Percentiles rank a stretch among this genome's conserved stretches.
Conservation (phyloP, 2,888 invertebrate genomes). For the Sclerodermus sp. region DNA sequence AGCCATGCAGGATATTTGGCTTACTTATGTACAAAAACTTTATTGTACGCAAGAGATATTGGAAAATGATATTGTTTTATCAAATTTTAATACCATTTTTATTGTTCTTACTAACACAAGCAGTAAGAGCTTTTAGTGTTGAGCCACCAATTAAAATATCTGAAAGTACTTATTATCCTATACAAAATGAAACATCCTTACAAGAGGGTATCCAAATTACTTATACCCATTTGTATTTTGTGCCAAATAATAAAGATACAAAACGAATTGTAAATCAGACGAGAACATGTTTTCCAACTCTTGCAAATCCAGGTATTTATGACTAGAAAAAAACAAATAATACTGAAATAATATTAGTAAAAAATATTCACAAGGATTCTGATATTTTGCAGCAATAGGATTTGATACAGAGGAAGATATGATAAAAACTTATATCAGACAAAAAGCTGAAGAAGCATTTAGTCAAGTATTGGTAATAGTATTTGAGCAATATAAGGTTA, state of each 20-base stretch:
- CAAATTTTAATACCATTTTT: slow-evolving; percentile 43
- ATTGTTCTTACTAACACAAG: slow-evolving; percentile 41
- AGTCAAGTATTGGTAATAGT: slow-evolving; percentile 37
- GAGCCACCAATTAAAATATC: slow-evolving; percentile 23
- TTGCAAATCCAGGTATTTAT: neutral
- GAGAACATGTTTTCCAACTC: slow-evolving; percentile 34
- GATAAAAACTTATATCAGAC: slow-evolving; percentile 31
- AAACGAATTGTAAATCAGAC: slow-evolving; percentile 33
- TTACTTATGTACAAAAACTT: slow-evolving; percentile 48
- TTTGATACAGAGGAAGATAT: slow-evolving; percentile 41
- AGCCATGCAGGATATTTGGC: slow-evolving; percentile 29
- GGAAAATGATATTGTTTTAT: slow-evolving; percentile 42
- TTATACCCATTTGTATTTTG: slow-evolving; percentile 32
- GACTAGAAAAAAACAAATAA: no score
- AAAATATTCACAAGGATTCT: no score
- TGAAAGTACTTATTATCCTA: slow-evolving; percentile 34
- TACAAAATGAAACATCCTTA: slow-evolving; percentile 12
- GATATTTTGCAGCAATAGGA: slow-evolving; percentile 26
- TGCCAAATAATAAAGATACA: slow-evolving; percentile 38
- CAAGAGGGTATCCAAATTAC: neutral
- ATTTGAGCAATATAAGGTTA: slow-evolving; percentile 31
- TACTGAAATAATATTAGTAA: no score
- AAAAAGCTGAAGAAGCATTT: slow-evolving; percentile 23
- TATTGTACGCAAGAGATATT: slow-evolving; percentile 47
- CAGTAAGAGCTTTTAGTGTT: slow-evolving; percentile 38